Percentiles rank a stretch among this genome's conserved stretches.
phyloP scores from a whole-genome alignment of 2,888 invertebrate species.

The Ichneumon xanthorius region DNA sequence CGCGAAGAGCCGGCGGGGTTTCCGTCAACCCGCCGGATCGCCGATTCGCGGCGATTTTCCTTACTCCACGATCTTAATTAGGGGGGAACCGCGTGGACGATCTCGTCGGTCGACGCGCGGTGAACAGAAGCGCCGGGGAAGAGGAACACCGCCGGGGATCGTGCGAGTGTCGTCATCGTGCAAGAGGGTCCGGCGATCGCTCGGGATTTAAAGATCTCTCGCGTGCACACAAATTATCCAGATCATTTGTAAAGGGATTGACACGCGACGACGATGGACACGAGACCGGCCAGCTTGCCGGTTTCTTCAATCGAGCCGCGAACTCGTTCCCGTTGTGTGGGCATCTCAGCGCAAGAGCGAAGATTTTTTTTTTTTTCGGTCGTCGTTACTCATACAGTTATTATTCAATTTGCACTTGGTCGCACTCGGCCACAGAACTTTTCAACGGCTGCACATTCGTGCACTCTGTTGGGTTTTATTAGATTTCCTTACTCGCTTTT shows the following conservation, averaged over 20 bases:
- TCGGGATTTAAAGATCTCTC: constrained; percentile 58
- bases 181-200: constrained; percentile 53
- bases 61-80: constrained; percentile 67
- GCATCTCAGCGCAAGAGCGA: background rate
- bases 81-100: constrained; percentile 45
- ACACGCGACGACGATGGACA: constrained; percentile 57
- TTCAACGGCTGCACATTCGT: background rate
- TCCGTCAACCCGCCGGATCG: constrained; percentile 26
- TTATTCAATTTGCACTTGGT: background rate
- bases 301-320: constrained; percentile 55
- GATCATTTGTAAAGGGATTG: constrained; percentile 44
- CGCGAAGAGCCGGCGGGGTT: constrained; percentile 23
- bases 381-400: background rate
- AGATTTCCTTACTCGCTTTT: background rate
- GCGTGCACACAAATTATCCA: constrained; percentile 58
- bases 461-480: too few species aligned
- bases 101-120: constrained; percentile 33
- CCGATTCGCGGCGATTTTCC: constrained; percentile 61
- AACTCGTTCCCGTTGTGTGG: background rate
- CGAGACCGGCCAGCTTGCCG: constrained; percentile 17
- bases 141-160: background rate
- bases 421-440: background rate
- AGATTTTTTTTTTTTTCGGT: background rate
- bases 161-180: constrained; percentile 36
- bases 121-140: constrained; percentile 48